Evolutionary conservation across 2,113 vertebrate species (phyloP).

Genomic region (Chionis minor): DNA sequence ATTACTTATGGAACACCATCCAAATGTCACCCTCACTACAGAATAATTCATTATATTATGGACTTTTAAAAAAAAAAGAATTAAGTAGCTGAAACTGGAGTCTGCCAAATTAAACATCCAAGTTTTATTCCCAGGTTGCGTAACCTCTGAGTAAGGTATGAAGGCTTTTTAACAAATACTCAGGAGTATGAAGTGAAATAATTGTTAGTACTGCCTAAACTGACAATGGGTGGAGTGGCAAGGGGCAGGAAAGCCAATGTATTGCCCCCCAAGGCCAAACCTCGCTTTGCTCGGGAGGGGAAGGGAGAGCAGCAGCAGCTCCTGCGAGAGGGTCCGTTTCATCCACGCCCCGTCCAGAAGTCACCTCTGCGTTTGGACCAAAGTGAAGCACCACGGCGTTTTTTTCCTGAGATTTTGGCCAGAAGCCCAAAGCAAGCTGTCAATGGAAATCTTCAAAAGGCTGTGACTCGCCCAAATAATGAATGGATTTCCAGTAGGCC

Average conservation of each 20-base stretch:
- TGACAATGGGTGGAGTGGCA: not conserved
- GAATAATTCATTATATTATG: conserved; percentile 9
- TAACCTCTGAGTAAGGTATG: not conserved
- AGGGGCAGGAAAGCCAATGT: not conserved
- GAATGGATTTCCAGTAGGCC: not conserved
- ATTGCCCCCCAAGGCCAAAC: not conserved
- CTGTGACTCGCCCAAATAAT: not conserved
- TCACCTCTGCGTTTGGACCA: rapidly evolving
- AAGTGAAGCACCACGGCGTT: not conserved
- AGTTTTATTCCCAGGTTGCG: not conserved
- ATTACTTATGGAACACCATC: conserved; percentile 8
- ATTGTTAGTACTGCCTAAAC: not conserved
- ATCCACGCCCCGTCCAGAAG: not conserved
- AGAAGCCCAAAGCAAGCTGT: not conserved
- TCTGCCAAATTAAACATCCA: not conserved
- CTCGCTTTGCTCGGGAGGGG: not conserved
- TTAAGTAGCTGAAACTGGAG: not conserved
- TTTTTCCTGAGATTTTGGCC: not conserved
- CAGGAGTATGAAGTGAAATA: not conserved
- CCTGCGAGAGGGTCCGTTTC: not conserved
- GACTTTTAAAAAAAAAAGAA: not conserved
- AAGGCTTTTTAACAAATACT: not conserved
- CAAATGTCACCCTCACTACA: conserved; percentile 7
- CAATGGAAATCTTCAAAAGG: not conserved
- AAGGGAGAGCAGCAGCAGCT: not conserved